Base-by-base conservation (phyloP, 1,140 invertebrate species). In the Ruditapes philippinarum region DNA sequence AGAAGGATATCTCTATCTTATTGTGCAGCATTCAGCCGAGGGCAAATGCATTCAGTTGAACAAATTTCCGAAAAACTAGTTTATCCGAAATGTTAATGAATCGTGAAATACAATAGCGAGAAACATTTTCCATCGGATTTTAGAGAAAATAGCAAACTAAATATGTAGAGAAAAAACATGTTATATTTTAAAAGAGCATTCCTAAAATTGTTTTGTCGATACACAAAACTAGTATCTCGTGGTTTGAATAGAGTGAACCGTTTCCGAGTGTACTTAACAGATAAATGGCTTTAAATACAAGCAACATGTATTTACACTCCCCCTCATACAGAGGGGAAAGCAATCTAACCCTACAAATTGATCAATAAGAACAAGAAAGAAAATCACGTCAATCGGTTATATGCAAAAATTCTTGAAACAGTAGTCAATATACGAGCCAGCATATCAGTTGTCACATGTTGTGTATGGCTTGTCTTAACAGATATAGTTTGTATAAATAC, bases 1-100 rank as follows among this genome's bases (percentile, higher is more conserved):
- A 51, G 73, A 49, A 25, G 25, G 2, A 12, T 31, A 76, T 45
- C 42, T 49, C 25, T 45, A 31, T 31, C 42, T 1, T 51, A 19
- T 76, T 76, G 73, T 49, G 38, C 22, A n/a, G 40, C 42, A 76
- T 51, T 17, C 25, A 49, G 73, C 73, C 73, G 19, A 7, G 28
- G 42, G 73, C 73, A 31, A 76, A 76, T 31, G 42, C 73, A 49
- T 76, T 76, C 33, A 76, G 40, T 76, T 31, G 40, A 76, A 76
- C 42, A 76, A 51, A 76, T 51, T 51, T 76, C 38, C 42, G 73
- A 76, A 76, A 76, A 76, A 45, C 33, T 33, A 76, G 73, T 76
- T 76, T 76, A 49, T 76, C 25, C 25, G 5, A 2, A 19, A 22
- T 22, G 4, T 25, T 76, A 76, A 76, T 49, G 73, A 76, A 76